A percentile compares a stretch with the other conserved stretches of the same genome.
Conservation (phyloP, 2,113 vertebrate genomes). For the Laticauda laticaudata region DNA sequence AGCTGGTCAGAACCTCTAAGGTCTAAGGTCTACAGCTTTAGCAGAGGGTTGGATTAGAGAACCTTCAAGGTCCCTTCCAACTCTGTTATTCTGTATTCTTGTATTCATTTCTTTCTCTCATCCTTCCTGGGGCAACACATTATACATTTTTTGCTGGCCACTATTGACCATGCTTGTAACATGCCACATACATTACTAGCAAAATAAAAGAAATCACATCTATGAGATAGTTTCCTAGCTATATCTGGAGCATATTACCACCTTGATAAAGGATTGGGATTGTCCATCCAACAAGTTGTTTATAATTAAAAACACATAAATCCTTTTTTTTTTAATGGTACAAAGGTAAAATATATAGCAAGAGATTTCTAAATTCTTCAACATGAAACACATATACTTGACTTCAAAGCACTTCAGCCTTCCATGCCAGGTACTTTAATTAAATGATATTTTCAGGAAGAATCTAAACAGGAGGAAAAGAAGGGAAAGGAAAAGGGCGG, state of each 20-base stretch:
- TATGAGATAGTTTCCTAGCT: neutral
- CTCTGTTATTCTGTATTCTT: neutral
- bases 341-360: neutral
- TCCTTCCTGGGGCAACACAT: neutral
- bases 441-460: constrained; percentile 32
- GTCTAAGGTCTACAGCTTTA: neutral
- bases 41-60: neutral
- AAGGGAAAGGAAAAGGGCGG: neutral
- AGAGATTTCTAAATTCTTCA: constrained; percentile 27
- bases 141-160: neutral
- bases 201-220: neutral
- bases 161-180: neutral
- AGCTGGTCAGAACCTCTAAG: no score
- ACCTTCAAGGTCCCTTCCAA: neutral
- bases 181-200: neutral
- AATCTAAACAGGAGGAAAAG: constrained; percentile 28
- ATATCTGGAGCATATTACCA: neutral
- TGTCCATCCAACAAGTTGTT: neutral
- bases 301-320: constrained; percentile 17
- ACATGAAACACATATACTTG: neutral
- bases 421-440: constrained; percentile 41
- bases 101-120: neutral
- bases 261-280: neutral
- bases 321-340: neutral
- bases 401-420: constrained; percentile 12